Percentiles rank a stretch among this genome's conserved stretches.
Evolutionary conservation across 2,888 invertebrate genomes (phyloP).

Genomic region (Neoscelio sp.): DNA sequence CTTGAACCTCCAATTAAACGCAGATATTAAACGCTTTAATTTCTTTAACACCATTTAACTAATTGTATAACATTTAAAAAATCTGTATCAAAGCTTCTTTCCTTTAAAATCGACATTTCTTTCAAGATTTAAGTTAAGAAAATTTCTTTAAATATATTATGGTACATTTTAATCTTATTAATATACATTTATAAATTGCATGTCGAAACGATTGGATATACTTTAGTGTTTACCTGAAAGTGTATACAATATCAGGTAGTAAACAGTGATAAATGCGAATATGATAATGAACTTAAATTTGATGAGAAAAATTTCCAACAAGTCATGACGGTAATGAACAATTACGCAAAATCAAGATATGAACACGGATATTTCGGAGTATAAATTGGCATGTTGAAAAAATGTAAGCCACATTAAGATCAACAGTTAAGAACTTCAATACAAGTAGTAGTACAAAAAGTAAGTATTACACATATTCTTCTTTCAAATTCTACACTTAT

Average conservation of each 20-base stretch:
- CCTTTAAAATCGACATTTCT: too few species aligned
- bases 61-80: too few species aligned
- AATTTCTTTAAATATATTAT: too few species aligned
- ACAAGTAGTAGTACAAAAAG: conserved; percentile 17
- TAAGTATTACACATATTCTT: conserved; percentile 10
- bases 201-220: conserved; percentile 11
- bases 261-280: conserved; percentile 45
- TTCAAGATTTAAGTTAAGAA: too few species aligned
- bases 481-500: too few species aligned
- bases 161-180: too few species aligned
- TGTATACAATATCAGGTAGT: conserved; percentile 32
- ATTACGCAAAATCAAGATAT: conserved; percentile 52
- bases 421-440: conserved; percentile 15
- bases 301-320: conserved; percentile 45
- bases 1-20: too few species aligned
- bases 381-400: conserved; percentile 48
- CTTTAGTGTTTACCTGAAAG: conserved; percentile 26
- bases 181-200: too few species aligned
- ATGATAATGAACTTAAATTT: conserved; percentile 52
- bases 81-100: too few species aligned
- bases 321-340: conserved; percentile 60
- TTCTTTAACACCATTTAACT: too few species aligned
- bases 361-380: conserved; percentile 53
- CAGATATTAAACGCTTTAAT: too few species aligned
- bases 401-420: conserved; percentile 34